Percentiles rank a stretch among this genome's conserved stretches.
phyloP scores from a whole-genome alignment of 2,888 invertebrate genomes.

The Heliconius aoede region DNA sequence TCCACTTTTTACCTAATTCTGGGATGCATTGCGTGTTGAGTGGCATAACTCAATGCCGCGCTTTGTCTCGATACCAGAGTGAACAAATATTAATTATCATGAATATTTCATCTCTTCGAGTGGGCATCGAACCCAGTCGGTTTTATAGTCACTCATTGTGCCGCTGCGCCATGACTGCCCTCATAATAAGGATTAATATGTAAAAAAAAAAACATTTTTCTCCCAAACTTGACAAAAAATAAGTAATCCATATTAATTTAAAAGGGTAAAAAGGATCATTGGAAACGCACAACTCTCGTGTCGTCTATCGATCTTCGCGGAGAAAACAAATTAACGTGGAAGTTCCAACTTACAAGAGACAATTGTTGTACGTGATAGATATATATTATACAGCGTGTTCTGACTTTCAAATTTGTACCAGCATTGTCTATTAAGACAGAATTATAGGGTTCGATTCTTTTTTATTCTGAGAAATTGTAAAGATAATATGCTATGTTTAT shows the following conservation, averaged over 20 bases:
- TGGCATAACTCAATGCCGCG: too few species aligned
- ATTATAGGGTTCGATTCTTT: background rate
- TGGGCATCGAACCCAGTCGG: too few species aligned
- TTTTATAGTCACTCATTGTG: too few species aligned
- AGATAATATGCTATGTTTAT: background rate
- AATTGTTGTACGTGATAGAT: conserved; percentile 27
- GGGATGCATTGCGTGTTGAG: too few species aligned
- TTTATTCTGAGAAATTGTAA: background rate
- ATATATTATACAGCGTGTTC: conserved; percentile 17
- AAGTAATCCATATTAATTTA: background rate
- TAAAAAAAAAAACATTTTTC: background rate
- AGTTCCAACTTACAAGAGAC: conserved; percentile 38
- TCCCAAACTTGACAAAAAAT: background rate
- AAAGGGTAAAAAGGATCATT: conserved; percentile 44
- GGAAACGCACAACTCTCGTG: conserved; percentile 54
- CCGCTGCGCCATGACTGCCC: too few species aligned
- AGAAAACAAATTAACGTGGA: conserved; percentile 69
- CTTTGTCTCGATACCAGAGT: too few species aligned
- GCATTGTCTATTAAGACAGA: background rate
- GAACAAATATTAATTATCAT: too few species aligned
- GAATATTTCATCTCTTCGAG: too few species aligned
- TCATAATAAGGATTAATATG: background rate
- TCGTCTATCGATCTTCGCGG: conserved; percentile 62
- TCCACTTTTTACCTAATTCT: background rate
- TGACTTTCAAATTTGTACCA: conserved; percentile 6